These are phyloP conservation scores for Salpingus planirostris DNA, from an alignment of 2,888 invertebrate species.

Conservation along the genomic window DNA sequence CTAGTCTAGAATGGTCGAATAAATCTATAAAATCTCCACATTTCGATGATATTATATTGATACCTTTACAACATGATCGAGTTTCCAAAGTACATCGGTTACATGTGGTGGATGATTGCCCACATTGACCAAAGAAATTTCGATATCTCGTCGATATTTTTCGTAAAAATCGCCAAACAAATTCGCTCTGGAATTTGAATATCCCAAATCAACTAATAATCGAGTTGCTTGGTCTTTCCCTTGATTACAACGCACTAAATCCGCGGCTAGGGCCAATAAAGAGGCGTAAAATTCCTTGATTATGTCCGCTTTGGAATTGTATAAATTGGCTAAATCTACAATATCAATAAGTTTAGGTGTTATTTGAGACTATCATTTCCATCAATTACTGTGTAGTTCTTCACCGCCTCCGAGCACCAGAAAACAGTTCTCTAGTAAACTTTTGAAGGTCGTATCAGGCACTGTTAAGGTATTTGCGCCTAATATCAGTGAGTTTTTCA, in stretches of 20 bases:
- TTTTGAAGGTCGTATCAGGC: conserved; percentile 23
- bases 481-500: conserved; percentile 22
- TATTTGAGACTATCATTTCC: too few relatives aligned
- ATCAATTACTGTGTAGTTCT: conserved; percentile 27
- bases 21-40: conserved; percentile 5
- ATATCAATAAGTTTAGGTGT: conserved; percentile 7
- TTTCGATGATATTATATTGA: conserved; percentile 2
- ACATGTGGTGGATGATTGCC: conserved; percentile 45
- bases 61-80: conserved; percentile 45
- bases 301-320: conserved; percentile 33
- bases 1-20: conserved; percentile 35
- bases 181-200: conserved; percentile 20
- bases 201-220: conserved; percentile 27
- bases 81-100: conserved; percentile 51
- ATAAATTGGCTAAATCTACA: conserved; percentile 27
- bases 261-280: conserved; percentile 28
- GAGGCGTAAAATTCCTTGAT: conserved; percentile 34
- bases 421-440: conserved; percentile 30
- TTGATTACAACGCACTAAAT: conserved; percentile 29
- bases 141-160: conserved; percentile 25
- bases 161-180: conserved; percentile 29
- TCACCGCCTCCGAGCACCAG: conserved; percentile 20
- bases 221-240: conserved; percentile 24
- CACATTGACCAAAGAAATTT: conserved; percentile 32
- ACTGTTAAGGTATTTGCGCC: conserved; percentile 22